These are phyloP conservation scores for Entomobrya proxima DNA, from an alignment of 2,888 invertebrate genomes.

Conservation along the genomic window DNA sequence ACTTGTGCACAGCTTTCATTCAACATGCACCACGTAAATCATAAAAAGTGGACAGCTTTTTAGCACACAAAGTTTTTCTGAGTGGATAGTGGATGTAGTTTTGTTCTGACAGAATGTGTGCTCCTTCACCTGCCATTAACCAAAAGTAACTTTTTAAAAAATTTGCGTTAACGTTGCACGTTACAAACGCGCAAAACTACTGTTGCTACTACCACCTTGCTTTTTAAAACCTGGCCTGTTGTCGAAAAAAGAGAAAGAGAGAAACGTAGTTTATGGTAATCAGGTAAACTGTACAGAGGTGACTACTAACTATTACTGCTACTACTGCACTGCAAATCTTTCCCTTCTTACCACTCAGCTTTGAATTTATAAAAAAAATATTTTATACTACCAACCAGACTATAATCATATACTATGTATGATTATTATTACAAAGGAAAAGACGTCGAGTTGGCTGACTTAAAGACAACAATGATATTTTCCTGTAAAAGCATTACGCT, in stretches of 20 bases:
- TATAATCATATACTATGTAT: no score
- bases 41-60: constrained; percentile 56
- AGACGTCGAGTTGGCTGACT: no score
- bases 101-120: no score
- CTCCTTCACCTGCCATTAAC: no score
- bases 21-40: constrained; percentile 36
- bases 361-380: no score
- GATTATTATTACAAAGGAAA: no score
- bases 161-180: no score
- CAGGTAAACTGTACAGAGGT: constrained; percentile 51
- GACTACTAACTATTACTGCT: constrained; percentile 11
- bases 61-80: constrained; percentile 35
- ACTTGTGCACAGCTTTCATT: constrained; percentile 3
- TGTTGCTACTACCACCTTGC: no score
- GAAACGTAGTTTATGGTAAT: constrained; percentile 55
- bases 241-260: constrained; percentile 30
- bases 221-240: background rate
- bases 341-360: background rate
- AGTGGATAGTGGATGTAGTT: background rate
- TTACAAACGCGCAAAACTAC: background rate
- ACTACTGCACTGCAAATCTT: constrained; percentile 36
- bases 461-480: no score
- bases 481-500: no score
- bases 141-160: no score
- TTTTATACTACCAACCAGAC: no score